phyloP scores from a whole-genome alignment of 1,140 invertebrate genomes.

The Calycopis cecrops region DNA sequence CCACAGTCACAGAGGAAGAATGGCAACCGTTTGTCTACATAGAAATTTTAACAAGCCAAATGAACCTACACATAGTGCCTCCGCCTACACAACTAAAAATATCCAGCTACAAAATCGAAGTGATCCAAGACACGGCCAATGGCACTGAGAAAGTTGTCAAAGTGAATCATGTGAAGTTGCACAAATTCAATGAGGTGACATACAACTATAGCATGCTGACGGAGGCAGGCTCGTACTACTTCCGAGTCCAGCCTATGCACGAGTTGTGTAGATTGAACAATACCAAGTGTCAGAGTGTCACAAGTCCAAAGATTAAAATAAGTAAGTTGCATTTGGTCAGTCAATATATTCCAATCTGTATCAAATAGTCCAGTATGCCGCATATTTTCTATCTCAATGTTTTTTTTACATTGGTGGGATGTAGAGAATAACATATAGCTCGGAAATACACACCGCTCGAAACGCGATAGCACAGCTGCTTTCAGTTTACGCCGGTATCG shows the following conservation, averaged over 20 bases:
- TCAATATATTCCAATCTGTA: too few species aligned
- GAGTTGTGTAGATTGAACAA: constrained; percentile 28
- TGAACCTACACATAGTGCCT: constrained; percentile 53
- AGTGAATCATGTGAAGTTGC: constrained; percentile 29
- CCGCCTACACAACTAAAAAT: constrained; percentile 50
- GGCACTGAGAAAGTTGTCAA: constrained; percentile 31
- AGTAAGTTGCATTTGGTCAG: constrained; percentile 29
- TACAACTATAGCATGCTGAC: constrained; percentile 47
- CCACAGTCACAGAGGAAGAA: constrained; percentile 38
- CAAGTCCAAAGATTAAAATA: constrained; percentile 52
- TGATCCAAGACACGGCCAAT: constrained; percentile 42
- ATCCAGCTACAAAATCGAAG: constrained; percentile 40
- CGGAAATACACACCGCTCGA: too few species aligned
- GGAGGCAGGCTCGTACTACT: constrained; percentile 44
- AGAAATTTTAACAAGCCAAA: constrained; percentile 42
- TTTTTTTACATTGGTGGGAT: too few species aligned
- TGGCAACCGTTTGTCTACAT: constrained; percentile 64
- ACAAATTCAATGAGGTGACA: constrained; percentile 41
- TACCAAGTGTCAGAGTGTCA: constrained; percentile 36
- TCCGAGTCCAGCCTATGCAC: constrained; percentile 49
- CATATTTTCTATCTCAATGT: too few species aligned
- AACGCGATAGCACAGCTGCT: too few species aligned
- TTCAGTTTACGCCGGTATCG: too few species aligned
- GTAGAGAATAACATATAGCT: too few species aligned
- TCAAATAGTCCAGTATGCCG: too few species aligned